A percentile compares a stretch with the other conserved stretches of the same genome.
phyloP scores from a whole-genome alignment of 92 coral and sea anemone species.

The Phenganax stokvisi region DNA sequence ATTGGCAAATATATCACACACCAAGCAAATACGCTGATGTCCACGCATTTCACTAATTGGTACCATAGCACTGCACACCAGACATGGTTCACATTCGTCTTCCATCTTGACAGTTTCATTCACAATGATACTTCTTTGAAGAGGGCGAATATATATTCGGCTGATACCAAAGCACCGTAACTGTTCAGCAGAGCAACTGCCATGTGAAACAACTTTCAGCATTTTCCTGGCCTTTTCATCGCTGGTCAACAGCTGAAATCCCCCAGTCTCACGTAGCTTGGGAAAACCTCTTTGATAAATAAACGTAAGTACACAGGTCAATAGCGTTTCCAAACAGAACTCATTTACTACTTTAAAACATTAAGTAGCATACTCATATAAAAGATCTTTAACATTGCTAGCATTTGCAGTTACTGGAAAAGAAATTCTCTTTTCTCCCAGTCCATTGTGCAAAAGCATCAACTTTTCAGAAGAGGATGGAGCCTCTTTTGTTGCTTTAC shows the following conservation, averaged over 20 bases:
- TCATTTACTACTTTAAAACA: too few species aligned
- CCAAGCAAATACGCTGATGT: too few species aligned
- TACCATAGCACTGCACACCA: too few species aligned
- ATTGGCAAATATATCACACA: too few species aligned
- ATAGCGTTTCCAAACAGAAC: too few species aligned
- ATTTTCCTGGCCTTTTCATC: not conserved
- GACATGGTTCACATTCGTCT: not conserved
- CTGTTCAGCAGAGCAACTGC: not conserved
- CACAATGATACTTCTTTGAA: constrained; percentile 11
- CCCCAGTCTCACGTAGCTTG: not conserved
- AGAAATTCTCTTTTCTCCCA: too few species aligned
- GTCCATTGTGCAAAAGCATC: too few species aligned
- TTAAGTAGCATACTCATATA: too few species aligned
- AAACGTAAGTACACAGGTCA: too few species aligned
- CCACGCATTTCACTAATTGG: too few species aligned
- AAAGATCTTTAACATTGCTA: not conserved
- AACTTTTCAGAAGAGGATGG: too few species aligned
- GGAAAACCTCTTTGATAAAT: not conserved
- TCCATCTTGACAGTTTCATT: not conserved
- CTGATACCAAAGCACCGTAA: constrained; percentile 8
- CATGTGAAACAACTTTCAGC: not conserved
- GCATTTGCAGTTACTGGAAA: not conserved
- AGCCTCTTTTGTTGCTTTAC: too few species aligned
- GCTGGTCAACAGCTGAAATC: not conserved
- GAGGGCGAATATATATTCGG: constrained; percentile 10